Evolutionary conservation across 2,888 invertebrate genomes (phyloP), one percentile per base, ranked within the genome.

Genomic region (Steinernema carpocapsae): DNA sequence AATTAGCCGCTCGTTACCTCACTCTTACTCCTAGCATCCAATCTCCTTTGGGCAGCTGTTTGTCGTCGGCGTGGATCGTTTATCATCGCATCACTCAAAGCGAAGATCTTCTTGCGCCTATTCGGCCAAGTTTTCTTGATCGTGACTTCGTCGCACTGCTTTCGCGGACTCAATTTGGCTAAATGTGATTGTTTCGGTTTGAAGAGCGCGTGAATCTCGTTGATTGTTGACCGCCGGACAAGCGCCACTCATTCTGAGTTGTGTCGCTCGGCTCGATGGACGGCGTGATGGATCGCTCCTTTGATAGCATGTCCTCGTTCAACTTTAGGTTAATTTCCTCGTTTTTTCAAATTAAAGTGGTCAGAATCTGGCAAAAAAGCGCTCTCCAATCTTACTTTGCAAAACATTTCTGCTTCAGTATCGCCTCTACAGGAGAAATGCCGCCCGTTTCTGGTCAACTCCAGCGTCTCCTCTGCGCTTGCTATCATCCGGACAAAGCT

Each of bases 261-360:
- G n/a, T n/a, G n/a, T n/a, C n/a, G 43, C 48, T 19, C 48, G 48
- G 19, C 48, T 17, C 48, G 4, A 48, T 48, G 48, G 48, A 48
- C 56, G 26, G 22, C 56, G 56, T 26, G 24, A 56, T 56, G 56
- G 56, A 56, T 56, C 56, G 56, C 26, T 56, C 56, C 56, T 56
- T 56, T 56, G 56, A 56, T 24, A 56, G 56, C 56, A 56, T 56
- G 56, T 56, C 56, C 26, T 56, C 56, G n/a, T 56, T 56, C 56
- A 10, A 56, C 24, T 56, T 56, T 56, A 56, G 56, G 56, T 56
- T 56, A 6, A 3, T 43, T 43, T 56, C 26, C 22, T 56, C 26
- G 17, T 56, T n/a, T 10, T 19, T n/a, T n/a, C n/a, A n/a, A n/a
- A n/a, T n/a, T n/a, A n/a, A n/a, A n/a, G n/a, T 19, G 10, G 43